Conservation (phyloP, 2,888 invertebrate species). For the Pyralis farinalis region DNA sequence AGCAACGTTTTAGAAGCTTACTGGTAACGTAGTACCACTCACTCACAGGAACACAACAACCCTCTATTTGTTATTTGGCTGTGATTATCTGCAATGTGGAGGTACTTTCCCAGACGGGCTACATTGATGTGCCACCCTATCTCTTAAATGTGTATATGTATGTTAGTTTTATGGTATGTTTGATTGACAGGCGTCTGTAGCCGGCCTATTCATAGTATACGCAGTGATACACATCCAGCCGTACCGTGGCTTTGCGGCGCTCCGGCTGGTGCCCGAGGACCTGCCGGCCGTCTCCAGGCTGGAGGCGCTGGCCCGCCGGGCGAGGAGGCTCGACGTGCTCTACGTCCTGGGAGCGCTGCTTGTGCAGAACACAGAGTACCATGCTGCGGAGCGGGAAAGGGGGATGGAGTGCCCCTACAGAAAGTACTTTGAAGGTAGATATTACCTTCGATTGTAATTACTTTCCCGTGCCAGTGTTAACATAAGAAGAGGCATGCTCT, state of each 20-base stretch:
- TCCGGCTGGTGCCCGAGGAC: slow-evolving; percentile 50
- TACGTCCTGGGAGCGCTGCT: slow-evolving; percentile 52
- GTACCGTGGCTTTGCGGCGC: slow-evolving; percentile 40
- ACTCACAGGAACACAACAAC: too few species aligned
- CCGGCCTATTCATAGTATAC: slow-evolving; percentile 60
- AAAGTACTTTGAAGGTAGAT: slow-evolving; percentile 62
- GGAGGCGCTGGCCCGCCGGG: slow-evolving; percentile 39
- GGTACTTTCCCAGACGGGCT: too few species aligned
- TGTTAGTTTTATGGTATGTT: background rate
- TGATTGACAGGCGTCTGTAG: slow-evolving; percentile 46
- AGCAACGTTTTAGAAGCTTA: too few species aligned
- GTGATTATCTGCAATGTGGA: too few species aligned
- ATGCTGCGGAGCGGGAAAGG: slow-evolving; percentile 41
- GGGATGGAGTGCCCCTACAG: slow-evolving; percentile 48
- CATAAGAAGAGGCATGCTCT: too few species aligned
- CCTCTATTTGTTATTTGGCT: too few species aligned
- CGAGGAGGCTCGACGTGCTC: slow-evolving; percentile 48
- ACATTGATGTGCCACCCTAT: too few species aligned
- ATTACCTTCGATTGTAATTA: too few species aligned
- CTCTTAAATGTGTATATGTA: too few species aligned
- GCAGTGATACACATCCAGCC: slow-evolving; percentile 55
- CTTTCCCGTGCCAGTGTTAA: too few species aligned
- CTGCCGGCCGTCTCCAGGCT: slow-evolving; percentile 38
- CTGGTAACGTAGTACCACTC: too few species aligned
- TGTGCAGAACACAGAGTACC: slow-evolving; percentile 46